Evolutionary conservation across 2,888 invertebrate genomes (phyloP).

Genomic region (Spilarctia lutea): DNA sequence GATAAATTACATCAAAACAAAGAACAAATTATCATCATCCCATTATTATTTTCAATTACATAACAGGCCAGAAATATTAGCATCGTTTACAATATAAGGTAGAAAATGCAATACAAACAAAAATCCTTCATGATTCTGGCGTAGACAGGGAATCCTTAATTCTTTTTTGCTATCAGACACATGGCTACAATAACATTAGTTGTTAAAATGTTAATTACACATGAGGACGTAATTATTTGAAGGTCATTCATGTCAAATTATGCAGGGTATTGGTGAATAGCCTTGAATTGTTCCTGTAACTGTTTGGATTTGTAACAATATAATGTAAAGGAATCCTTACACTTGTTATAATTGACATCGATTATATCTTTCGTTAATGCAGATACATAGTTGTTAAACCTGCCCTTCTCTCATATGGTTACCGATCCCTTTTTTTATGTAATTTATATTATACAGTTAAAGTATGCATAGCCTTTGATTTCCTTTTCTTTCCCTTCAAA

Average conservation of each 20-base stretch:
- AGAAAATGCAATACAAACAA: neutral
- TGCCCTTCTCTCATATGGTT: neutral
- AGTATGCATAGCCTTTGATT: neutral
- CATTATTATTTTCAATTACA: too few relatives aligned
- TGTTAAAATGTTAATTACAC: conserved; percentile 25
- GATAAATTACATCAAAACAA: too few relatives aligned
- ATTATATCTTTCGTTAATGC: neutral
- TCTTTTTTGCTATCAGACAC: neutral
- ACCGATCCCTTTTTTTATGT: neutral
- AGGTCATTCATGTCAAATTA: conserved; percentile 27
- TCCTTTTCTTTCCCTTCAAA: neutral
- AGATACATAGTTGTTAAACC: neutral
- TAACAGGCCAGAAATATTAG: neutral
- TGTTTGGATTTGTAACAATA: neutral
- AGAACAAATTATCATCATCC: too few relatives aligned
- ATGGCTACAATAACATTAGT: conserved; percentile 29
- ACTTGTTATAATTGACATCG: neutral
- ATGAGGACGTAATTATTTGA: conserved; percentile 26
- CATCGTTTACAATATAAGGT: neutral
- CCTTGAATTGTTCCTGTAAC: conserved; percentile 5
- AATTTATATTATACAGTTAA: neutral
- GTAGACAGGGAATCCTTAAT: neutral
- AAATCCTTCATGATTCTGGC: neutral
- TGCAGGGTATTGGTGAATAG: neutral
- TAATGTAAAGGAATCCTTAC: neutral